A percentile compares a stretch with the other conserved stretches of the same genome.
These are phyloP conservation scores for Smittia sp. DNA, from an alignment of 2,888 invertebrate genomes.

Conservation along the genomic window DNA sequence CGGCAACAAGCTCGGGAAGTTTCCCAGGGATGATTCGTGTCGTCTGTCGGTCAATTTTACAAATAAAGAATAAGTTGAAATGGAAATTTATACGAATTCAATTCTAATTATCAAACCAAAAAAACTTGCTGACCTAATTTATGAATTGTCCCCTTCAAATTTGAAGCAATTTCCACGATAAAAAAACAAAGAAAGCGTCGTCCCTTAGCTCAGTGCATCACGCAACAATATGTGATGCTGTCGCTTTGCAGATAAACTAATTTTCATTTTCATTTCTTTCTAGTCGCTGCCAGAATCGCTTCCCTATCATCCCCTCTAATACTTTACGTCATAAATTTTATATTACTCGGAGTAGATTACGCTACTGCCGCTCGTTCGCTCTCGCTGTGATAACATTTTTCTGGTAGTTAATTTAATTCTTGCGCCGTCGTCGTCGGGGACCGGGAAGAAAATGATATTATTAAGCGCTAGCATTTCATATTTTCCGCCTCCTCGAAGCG, in stretches of 20 bases:
- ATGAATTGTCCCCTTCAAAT: too few relatives aligned
- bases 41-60: too few relatives aligned
- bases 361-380: neutral
- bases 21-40: neutral
- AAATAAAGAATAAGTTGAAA: too few relatives aligned
- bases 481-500: neutral
- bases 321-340: conserved; percentile 36
- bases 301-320: conserved; percentile 14
- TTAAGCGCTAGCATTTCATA: conserved; percentile 36
- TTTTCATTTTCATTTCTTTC: conserved; percentile 20
- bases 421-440: neutral
- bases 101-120: too few relatives aligned
- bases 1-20: neutral
- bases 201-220: neutral
- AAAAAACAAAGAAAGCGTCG: neutral
- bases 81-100: too few relatives aligned
- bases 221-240: conserved; percentile 25
- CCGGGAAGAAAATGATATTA: conserved; percentile 27
- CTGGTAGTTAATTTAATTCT: conserved; percentile 33
- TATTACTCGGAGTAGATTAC: conserved; percentile 36
- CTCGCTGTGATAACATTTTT: conserved; percentile 29
- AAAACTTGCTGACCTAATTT: too few relatives aligned
- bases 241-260: conserved; percentile 35
- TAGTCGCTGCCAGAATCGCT: neutral
- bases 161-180: conserved; percentile 6